phyloP scores from a whole-genome alignment of 2,888 invertebrate species.

The Scaeva pyrastri region DNA sequence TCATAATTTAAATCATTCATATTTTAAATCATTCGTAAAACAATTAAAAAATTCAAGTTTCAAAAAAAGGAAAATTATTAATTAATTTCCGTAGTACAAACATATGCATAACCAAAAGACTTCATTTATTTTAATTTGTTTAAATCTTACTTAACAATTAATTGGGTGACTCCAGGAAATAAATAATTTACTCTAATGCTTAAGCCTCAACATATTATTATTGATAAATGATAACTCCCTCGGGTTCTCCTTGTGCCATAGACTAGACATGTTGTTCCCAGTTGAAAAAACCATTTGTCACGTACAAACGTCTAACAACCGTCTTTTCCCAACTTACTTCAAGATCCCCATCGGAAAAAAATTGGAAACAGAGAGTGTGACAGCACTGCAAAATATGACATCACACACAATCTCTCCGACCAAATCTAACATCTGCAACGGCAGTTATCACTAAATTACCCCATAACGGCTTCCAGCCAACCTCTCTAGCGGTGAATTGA shows the following conservation, averaged over 20 bases:
- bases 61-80: no score
- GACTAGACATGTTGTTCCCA: constrained; percentile 2
- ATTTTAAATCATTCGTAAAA: no score
- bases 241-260: background rate
- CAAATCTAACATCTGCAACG: constrained; percentile 56
- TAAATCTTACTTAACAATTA: no score
- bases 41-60: no score
- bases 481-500: background rate
- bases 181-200: background rate
- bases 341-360: background rate
- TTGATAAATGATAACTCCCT: background rate
- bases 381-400: constrained; percentile 58
- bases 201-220: background rate
- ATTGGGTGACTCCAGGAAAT: constrained; percentile 2
- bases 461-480: constrained; percentile 10
- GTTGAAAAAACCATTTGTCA: constrained; percentile 34
- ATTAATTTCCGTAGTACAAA: no score
- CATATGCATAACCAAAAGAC: no score
- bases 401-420: constrained; percentile 45
- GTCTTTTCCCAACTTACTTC: background rate
- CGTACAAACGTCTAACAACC: constrained; percentile 31
- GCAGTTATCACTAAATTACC: constrained; percentile 70
- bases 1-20: no score
- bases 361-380: constrained; percentile 26
- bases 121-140: no score